Base-by-base conservation (phyloP, 2,888 invertebrate species). In the Metacarcinus magister region DNA sequence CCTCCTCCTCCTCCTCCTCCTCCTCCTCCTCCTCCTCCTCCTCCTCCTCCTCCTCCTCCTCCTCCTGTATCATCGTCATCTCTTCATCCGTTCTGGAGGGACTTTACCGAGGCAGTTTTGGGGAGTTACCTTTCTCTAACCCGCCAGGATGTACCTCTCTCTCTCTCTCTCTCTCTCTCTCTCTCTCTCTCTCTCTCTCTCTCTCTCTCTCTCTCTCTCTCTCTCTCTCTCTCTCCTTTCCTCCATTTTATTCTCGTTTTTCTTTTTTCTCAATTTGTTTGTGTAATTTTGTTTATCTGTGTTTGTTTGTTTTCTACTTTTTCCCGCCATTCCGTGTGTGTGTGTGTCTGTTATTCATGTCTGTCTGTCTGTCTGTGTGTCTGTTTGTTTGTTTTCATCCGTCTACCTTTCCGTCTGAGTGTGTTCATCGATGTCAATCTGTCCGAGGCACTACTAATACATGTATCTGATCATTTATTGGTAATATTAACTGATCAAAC, bases 1-100 rank as follows among this genome's bases (percentile, higher is more conserved):
- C 67, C 67, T n/a, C 67, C 67, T 67, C n/a, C n/a, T 67, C n/a
- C 67, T 67, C 67, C 67, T 67, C 67, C 67, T 67, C n/a, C n/a
- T n/a, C 60, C 60, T 60, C 23, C 60, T 60, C 60, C 23, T 23
- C 60, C 23, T 60, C 60, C 13, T 60, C 60, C 60, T 60, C 16
- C 60, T 23, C 67, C 67, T 67, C 54, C 54, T 67, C n/a, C n/a
- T 67, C 67, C 67, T 67, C 67, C 67, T n/a, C 13, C 2, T n/a
- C 5, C 19, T n/a, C 10, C 19, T n/a, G 2, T 67, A 0, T 10
- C 67, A 5, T n/a, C n/a, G n/a, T n/a, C n/a, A n/a, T n/a, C 67
- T n/a, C 16, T n/a, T 67, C 67, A 23, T n/a, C 67, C 67, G n/a
- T 54, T 54, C 54, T 13, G 54, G 8, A 10, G 54, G 54, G 54